Evolutionary conservation across 2,113 vertebrate genomes (phyloP).

Genomic region (Triplophysa rosa): DNA sequence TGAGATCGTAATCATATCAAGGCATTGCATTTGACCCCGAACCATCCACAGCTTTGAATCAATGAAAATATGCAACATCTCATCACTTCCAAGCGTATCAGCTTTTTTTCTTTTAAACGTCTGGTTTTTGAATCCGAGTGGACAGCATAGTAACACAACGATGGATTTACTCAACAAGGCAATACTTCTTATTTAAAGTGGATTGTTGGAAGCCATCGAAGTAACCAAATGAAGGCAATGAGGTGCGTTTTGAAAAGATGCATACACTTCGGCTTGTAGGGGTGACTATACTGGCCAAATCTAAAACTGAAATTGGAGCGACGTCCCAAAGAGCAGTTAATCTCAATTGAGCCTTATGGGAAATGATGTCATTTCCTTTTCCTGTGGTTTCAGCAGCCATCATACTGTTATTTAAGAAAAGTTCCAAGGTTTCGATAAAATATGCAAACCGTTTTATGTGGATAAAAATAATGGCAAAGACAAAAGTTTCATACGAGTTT

Average conservation of each 20-base stretch:
- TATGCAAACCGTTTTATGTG: constrained; percentile 20
- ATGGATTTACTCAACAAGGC: constrained; percentile 46
- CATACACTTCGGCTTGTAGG: not conserved
- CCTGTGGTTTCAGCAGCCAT: constrained; percentile 33
- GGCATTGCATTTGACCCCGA: constrained; percentile 41
- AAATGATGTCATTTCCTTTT: constrained; percentile 8
- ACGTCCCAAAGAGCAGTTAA: constrained; percentile 44
- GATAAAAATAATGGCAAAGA: not conserved
- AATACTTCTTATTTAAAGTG: constrained; percentile 39
- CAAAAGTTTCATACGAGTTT: constrained; percentile 33
- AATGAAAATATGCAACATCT: constrained; percentile 44
- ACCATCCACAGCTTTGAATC: constrained; percentile 54
- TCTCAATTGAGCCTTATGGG: constrained; percentile 31
- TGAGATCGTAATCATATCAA: constrained; percentile 50
- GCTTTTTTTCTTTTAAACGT: constrained; percentile 40
- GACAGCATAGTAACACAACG: constrained; percentile 43
- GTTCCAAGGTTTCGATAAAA: constrained; percentile 30
- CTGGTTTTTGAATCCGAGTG: constrained; percentile 44
- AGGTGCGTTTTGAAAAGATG: not conserved
- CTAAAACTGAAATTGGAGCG: constrained; percentile 35
- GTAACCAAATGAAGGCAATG: constrained; percentile 44
- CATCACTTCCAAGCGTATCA: constrained; percentile 40
- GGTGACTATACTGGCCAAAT: constrained; percentile 20
- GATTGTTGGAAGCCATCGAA: constrained; percentile 40
- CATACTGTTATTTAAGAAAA: constrained; percentile 28